Evolutionary conservation across 1,140 invertebrate species (phyloP).

Genomic region (Brachionus angularis): DNA sequence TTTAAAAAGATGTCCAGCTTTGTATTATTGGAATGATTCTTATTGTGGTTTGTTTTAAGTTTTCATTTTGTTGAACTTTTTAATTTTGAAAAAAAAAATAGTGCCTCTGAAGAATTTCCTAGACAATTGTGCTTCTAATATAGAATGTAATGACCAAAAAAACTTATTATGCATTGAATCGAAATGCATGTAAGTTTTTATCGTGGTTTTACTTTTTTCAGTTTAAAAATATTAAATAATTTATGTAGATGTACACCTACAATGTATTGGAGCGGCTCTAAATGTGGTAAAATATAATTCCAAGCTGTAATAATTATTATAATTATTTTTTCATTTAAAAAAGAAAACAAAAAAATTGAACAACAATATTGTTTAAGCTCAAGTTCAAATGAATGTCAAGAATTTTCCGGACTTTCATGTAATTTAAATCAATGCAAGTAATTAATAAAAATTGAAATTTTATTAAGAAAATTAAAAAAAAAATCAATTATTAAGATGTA

Average conservation of each 20-base stretch:
- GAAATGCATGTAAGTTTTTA: not conserved
- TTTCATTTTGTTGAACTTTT: too few species aligned
- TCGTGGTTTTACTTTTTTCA: not conserved
- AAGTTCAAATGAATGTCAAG: not conserved
- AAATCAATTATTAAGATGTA: not conserved
- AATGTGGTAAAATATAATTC: not conserved
- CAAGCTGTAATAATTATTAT: not conserved
- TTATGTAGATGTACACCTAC: not conserved
- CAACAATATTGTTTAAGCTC: not conserved
- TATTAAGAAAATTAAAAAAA: not conserved
- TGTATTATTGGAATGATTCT: too few species aligned
- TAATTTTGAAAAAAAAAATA: too few species aligned
- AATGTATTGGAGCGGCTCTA: constrained; percentile 10
- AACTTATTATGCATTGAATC: not conserved
- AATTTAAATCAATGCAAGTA: not conserved
- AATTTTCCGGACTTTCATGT: not conserved
- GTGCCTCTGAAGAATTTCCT: too few species aligned
- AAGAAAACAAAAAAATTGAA: not conserved
- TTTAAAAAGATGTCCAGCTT: too few species aligned
- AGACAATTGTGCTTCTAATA: too few species aligned
- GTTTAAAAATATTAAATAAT: not conserved
- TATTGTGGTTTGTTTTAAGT: too few species aligned
- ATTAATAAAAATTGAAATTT: not conserved
- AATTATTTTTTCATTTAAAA: not conserved
- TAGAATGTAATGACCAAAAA: too few species aligned